These are phyloP conservation scores for Pygocentrus nattereri DNA, from an alignment of 2,797 vertebrate species.

Conservation along the genomic window DNA sequence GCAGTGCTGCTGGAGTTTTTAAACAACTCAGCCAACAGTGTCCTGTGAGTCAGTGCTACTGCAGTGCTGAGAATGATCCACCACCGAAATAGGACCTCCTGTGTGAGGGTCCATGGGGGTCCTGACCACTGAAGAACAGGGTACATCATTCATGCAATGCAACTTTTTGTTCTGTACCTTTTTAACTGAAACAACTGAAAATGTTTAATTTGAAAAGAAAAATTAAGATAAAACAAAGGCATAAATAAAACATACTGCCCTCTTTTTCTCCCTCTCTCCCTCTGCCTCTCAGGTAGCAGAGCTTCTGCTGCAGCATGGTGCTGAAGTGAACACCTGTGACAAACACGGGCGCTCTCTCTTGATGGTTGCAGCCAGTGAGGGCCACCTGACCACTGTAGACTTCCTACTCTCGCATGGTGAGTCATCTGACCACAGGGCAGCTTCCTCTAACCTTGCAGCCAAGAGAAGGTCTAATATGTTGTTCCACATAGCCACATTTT, in stretches of 20 bases:
- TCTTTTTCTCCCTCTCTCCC: neutral
- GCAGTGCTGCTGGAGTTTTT: too few species aligned
- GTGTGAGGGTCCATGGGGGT: too few species aligned
- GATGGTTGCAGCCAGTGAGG: conserved; percentile 93
- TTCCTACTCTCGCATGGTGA: conserved; percentile 92
- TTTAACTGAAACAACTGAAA: neutral
- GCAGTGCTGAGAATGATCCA: too few species aligned
- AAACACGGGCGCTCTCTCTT: conserved; percentile 91
- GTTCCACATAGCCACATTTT: neutral
- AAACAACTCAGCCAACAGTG: too few species aligned
- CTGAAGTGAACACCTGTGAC: conserved; percentile 86
- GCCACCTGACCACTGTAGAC: conserved; percentile 86
- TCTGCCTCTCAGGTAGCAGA: conserved; percentile 83
- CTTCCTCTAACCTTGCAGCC: neutral
- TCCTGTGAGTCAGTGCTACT: too few species aligned
- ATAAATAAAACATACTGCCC: too few species aligned
- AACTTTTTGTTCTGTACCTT: too few species aligned
- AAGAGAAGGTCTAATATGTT: neutral
- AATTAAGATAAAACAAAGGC: neutral
- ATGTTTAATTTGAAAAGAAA: neutral
- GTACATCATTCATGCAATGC: too few species aligned
- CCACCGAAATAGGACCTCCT: too few species aligned
- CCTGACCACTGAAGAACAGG: too few species aligned
- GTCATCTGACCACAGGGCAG: conserved; percentile 2
- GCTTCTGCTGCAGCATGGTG: conserved; percentile 85